phyloP scores from a whole-genome alignment of 2,888 invertebrate species.

The Limnephilus lunatus region DNA sequence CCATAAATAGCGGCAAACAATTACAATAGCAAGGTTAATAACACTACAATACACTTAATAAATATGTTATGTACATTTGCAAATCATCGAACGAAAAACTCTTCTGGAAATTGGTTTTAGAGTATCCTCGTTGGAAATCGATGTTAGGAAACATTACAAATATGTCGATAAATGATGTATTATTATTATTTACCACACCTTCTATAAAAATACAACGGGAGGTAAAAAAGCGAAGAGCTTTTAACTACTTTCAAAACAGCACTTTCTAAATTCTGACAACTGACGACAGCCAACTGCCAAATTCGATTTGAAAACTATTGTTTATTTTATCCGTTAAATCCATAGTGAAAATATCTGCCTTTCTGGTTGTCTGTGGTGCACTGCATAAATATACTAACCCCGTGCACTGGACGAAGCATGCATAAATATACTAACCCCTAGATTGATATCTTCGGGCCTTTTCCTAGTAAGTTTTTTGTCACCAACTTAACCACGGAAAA shows the following conservation, averaged over 20 bases:
- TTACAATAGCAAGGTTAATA: not conserved
- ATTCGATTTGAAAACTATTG: not conserved
- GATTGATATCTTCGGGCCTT: no score
- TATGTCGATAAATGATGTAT: not conserved
- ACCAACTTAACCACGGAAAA: no score
- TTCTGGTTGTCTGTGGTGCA: no score
- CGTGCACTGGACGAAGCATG: no score
- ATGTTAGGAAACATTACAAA: conserved; percentile 5
- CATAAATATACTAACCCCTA: no score
- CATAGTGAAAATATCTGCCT: not conserved
- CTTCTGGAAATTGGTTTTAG: conserved; percentile 3
- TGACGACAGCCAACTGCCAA: not conserved
- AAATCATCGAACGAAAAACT: conserved; percentile 22
- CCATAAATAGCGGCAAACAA: not conserved
- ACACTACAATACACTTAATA: not conserved
- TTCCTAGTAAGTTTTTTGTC: no score
- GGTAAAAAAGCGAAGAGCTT: not conserved
- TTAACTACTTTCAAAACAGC: not conserved
- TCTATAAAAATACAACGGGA: not conserved
- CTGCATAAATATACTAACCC: no score
- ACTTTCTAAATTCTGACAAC: not conserved
- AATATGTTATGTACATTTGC: conserved; percentile 25
- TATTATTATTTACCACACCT: not conserved
- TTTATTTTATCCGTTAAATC: not conserved
- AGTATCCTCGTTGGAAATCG: not conserved